phyloP scores from a whole-genome alignment of 2,888 invertebrate genomes.

The Steinernema scapterisci region DNA sequence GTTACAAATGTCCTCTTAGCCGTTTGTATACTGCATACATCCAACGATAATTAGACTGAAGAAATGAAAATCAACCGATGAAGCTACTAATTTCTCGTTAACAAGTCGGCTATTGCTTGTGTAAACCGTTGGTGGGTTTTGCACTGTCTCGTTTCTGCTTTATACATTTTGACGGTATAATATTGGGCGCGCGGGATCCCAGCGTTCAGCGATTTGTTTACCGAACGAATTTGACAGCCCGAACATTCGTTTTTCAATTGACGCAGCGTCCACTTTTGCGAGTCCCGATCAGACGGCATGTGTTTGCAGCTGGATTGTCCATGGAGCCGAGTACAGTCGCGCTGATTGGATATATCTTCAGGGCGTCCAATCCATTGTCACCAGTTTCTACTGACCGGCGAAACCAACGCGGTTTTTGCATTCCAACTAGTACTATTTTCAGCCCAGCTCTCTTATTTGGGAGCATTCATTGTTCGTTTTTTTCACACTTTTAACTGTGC shows the following conservation, averaged over 20 bases:
- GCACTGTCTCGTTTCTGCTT: slow-evolving; percentile 33
- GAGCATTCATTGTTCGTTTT: too few species aligned
- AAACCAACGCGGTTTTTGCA: background rate
- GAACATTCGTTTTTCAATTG: slow-evolving; percentile 31
- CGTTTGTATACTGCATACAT: too few species aligned
- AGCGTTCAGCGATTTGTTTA: slow-evolving; percentile 29
- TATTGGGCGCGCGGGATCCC: slow-evolving; percentile 18
- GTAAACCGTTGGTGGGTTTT: slow-evolving; percentile 12
- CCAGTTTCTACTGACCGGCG: background rate
- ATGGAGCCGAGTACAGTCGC: background rate
- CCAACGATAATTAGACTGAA: too few species aligned
- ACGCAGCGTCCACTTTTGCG: slow-evolving; percentile 20
- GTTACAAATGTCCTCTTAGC: too few species aligned
- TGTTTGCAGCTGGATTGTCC: slow-evolving; percentile 29
- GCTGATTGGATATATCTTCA: slow-evolving; percentile 22
- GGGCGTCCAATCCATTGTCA: slow-evolving; percentile 4
- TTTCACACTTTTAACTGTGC: too few species aligned
- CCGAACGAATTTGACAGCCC: slow-evolving; percentile 31
- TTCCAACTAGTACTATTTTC: background rate
- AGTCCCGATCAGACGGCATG: slow-evolving; percentile 17
- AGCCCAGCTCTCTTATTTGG: background rate
- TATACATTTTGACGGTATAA: slow-evolving; percentile 20
- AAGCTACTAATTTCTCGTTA: too few species aligned
- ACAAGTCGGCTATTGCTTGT: slow-evolving; percentile 3
- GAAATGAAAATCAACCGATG: too few species aligned